Percentiles rank a stretch among this genome's conserved stretches.
phyloP scores from a whole-genome alignment of 2,888 invertebrate genomes.

The Cyclophora albipunctata region DNA sequence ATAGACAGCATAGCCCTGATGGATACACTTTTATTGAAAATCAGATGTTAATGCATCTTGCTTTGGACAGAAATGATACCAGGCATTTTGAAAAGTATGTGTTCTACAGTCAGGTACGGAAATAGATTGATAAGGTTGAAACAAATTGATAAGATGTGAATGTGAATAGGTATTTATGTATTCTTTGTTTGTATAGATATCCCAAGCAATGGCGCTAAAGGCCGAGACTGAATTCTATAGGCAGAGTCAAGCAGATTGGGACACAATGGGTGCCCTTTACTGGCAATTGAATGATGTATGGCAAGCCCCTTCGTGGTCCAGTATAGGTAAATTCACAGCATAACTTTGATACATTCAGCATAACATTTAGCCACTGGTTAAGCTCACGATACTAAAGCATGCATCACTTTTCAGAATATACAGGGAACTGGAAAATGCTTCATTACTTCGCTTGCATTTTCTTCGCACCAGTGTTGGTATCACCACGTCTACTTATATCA shows the following conservation, averaged over 20 bases:
- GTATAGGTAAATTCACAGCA: conserved; percentile 76
- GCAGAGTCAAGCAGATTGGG: conserved; percentile 69
- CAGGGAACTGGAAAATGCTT: conserved; percentile 88
- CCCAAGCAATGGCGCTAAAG: conserved; percentile 92
- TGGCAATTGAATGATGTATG: conserved; percentile 99
- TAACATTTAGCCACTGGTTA: not conserved
- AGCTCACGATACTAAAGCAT: not conserved
- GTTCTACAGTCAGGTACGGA: conserved; percentile 87
- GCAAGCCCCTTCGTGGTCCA: conserved; percentile 97
- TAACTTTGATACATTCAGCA: not conserved
- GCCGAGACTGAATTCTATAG: conserved; percentile 89
- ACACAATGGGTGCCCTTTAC: conserved; percentile 97
- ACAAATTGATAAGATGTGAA: too few species aligned
- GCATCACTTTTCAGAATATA: conserved; percentile 71
- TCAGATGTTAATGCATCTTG: conserved; percentile 79
- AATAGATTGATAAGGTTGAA: not conserved
- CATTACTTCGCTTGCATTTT: conserved; percentile 93
- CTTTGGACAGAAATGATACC: conserved; percentile 65
- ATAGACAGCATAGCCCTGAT: conserved; percentile 90
- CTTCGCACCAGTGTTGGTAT: conserved; percentile 85
- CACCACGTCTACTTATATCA: conserved; percentile 67
- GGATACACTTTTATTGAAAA: conserved; percentile 80
- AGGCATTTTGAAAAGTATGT: conserved; percentile 80
- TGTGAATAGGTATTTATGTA: not conserved
- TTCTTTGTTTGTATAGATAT: conserved; percentile 72